These are phyloP conservation scores for Morpho achilles DNA, from an alignment of 2,888 invertebrate species.

Conservation along the genomic window DNA sequence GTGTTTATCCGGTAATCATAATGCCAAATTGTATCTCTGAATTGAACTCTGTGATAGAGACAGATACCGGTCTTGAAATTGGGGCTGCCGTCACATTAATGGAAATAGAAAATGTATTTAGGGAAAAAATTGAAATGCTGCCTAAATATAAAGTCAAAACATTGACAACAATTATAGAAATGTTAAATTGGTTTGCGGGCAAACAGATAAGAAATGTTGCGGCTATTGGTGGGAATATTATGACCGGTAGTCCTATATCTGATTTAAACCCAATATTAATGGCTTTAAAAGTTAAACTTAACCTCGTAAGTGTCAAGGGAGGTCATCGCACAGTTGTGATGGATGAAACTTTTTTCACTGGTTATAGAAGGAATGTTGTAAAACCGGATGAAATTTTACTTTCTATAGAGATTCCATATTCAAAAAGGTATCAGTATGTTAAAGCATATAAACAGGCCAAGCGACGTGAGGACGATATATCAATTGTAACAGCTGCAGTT, in stretches of 20 bases:
- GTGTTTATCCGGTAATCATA: constrained; percentile 86
- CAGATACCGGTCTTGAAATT: constrained; percentile 81
- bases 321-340: constrained; percentile 81
- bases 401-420: constrained; percentile 86
- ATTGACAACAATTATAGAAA: constrained; percentile 85
- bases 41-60: constrained; percentile 80
- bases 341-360: constrained; percentile 88
- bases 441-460: constrained; percentile 91
- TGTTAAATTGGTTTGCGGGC: constrained; percentile 97
- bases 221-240: constrained; percentile 94
- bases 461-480: constrained; percentile 92
- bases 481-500: constrained; percentile 90
- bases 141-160: constrained; percentile 82
- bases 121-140: constrained; percentile 75
- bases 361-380: constrained; percentile 87
- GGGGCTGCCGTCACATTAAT: constrained; percentile 91
- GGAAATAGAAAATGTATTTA: constrained; percentile 84
- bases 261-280: constrained; percentile 96
- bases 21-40: constrained; percentile 93
- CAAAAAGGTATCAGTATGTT: constrained; percentile 83
- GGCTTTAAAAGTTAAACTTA: constrained; percentile 89
- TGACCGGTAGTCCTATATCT: constrained; percentile 97
- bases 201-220: constrained; percentile 98
- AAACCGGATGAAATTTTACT: constrained; percentile 85
- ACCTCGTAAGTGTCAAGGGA: constrained; percentile 76